Conservation (phyloP, 1,140 invertebrate genomes). For the Dufourea novaeangliae region DNA sequence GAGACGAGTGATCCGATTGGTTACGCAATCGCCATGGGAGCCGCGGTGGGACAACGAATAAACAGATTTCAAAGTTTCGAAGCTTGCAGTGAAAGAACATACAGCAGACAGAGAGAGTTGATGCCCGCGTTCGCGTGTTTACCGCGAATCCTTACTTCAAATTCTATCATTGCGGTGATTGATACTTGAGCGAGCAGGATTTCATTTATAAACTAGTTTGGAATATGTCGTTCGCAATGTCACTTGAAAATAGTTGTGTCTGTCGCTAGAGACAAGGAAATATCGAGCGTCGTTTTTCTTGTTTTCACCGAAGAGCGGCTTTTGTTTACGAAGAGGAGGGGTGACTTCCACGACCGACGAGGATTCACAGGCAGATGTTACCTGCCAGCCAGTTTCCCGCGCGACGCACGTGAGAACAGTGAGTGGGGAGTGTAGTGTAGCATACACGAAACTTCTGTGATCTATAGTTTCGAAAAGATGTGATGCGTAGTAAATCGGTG, state of each 20-base stretch:
- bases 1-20: constrained; percentile 61
- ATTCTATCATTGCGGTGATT: background rate
- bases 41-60: constrained; percentile 55
- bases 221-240: background rate
- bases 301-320: background rate
- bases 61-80: constrained; percentile 65
- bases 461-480: constrained; percentile 4
- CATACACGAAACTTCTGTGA: background rate
- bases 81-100: constrained; percentile 33
- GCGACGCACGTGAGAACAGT: constrained; percentile 49
- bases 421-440: constrained; percentile 3
- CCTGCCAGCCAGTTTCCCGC: constrained; percentile 35
- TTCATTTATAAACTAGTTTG: background rate
- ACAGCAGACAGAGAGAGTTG: constrained; percentile 54
- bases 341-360: constrained; percentile 25
- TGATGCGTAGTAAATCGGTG: background rate
- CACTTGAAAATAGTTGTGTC: background rate
- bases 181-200: background rate
- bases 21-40: constrained; percentile 22
- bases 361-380: constrained; percentile 27
- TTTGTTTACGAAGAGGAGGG: constrained; percentile 27
- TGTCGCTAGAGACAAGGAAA: background rate
- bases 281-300: background rate
- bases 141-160: constrained; percentile 32
- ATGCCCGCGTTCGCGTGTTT: constrained; percentile 63